Conservation (phyloP, 2,113 vertebrate genomes). For the Oenanthe melanoleuca region DNA sequence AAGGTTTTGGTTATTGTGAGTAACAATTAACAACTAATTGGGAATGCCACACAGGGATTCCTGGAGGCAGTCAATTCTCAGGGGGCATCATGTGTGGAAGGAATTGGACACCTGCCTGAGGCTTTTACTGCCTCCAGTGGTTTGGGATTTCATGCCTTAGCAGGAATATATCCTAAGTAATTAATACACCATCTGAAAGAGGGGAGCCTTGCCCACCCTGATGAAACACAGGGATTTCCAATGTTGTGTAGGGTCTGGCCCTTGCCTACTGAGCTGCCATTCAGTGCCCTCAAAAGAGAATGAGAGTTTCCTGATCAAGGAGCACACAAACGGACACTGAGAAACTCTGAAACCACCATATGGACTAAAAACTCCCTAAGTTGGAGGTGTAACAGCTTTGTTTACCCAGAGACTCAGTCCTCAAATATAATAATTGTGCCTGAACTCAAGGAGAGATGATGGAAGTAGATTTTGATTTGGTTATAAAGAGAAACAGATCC, state of each 20-base stretch:
- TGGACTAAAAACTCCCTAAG: not conserved
- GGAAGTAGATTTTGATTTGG: not conserved
- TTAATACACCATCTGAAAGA: not conserved
- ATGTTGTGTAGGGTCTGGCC: not conserved
- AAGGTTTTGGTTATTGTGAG: not conserved
- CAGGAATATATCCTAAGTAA: not conserved
- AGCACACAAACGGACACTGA: not conserved
- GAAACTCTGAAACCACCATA: not conserved
- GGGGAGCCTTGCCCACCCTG: not conserved
- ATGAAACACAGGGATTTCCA: not conserved
- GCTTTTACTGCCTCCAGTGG: not conserved
- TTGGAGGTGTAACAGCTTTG: not conserved
- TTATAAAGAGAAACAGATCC: not conserved
- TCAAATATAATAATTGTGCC: not conserved
- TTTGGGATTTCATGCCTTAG: not conserved
- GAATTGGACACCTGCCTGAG: not conserved
- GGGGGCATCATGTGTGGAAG: not conserved
- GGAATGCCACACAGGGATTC: not conserved
- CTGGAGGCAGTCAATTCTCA: rapidly evolving
- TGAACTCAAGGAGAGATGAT: not conserved
- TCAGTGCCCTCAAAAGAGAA: not conserved
- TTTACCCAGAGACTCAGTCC: not conserved
- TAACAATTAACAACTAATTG: not conserved
- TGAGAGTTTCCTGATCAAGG: not conserved
- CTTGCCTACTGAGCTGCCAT: not conserved